phyloP scores from a whole-genome alignment of 2,113 vertebrate species.

The Corythornis madagascariensis region DNA sequence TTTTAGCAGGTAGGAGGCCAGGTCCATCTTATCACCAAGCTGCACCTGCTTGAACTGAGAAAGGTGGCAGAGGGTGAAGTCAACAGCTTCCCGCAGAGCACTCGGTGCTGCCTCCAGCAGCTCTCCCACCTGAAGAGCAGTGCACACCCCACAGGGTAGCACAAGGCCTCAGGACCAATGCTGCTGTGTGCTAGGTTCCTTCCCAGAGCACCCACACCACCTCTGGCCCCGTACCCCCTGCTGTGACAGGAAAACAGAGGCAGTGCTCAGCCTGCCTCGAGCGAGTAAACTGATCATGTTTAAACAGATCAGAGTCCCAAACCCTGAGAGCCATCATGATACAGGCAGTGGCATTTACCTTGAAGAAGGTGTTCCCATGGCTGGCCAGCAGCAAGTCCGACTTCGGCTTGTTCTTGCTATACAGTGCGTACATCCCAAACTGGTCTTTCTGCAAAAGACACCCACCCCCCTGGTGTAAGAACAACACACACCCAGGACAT shows the following conservation, averaged over 20 bases:
- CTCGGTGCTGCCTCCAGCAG: neutral
- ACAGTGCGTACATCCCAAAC: constrained; percentile 87
- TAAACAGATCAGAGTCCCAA: neutral
- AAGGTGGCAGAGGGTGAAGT: neutral
- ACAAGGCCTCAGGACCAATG: neutral
- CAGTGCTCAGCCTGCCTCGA: neutral
- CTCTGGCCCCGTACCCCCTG: neutral
- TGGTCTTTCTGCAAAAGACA: constrained; percentile 81
- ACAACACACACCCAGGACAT: neutral
- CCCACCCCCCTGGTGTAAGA: neutral
- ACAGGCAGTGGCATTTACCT: constrained; percentile 68
- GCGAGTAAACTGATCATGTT: neutral
- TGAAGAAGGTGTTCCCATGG: constrained; percentile 86
- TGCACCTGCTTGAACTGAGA: constrained; percentile 89
- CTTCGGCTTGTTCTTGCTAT: constrained; percentile 89
- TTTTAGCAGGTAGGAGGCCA: constrained; percentile 95
- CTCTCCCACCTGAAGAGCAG: neutral
- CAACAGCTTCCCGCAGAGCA: neutral
- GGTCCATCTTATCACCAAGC: constrained; percentile 93
- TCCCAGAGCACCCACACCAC: neutral
- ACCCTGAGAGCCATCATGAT: neutral
- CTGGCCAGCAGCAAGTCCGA: constrained; percentile 84
- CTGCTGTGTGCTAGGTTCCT: neutral
- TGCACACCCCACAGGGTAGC: neutral
- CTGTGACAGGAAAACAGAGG: neutral